Percentiles rank a stretch among this genome's conserved stretches.
phyloP scores from a whole-genome alignment of 2,797 vertebrate genomes.

The Argya squamiceps region DNA sequence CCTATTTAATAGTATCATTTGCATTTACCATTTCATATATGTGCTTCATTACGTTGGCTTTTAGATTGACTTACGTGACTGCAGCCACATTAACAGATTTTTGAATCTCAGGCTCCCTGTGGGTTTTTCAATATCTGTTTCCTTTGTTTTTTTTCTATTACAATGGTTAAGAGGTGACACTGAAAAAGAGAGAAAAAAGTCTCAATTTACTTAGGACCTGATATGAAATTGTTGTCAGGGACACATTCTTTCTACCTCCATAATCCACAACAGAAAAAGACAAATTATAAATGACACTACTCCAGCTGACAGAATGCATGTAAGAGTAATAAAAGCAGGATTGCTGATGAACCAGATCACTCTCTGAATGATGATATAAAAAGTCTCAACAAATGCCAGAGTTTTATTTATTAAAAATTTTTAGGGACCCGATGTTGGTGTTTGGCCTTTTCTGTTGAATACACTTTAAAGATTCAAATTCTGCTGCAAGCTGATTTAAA shows the following conservation, averaged over 20 bases:
- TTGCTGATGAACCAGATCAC: not conserved
- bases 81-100: not conserved
- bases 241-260: not conserved
- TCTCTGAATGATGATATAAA: not conserved
- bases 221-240: not conserved
- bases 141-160: not conserved
- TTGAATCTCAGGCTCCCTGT: not conserved
- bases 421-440: not conserved
- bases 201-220: not conserved
- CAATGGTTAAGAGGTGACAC: not conserved
- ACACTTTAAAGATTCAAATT: not conserved
- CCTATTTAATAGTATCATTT: constrained; percentile 5
- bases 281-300: not conserved
- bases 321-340: not conserved
- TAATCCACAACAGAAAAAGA: not conserved
- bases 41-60: not conserved
- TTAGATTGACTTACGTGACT: constrained; percentile 11
- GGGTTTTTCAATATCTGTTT: not conserved
- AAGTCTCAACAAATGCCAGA: not conserved
- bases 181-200: not conserved
- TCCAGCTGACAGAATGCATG: not conserved
- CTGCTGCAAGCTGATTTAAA: not conserved
- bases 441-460: not conserved
- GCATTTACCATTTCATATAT: not conserved
- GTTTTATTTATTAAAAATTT: not conserved